These are phyloP conservation scores for Manis javanica DNA, from an alignment of 2,797 vertebrate genomes.

Conservation along the genomic window DNA sequence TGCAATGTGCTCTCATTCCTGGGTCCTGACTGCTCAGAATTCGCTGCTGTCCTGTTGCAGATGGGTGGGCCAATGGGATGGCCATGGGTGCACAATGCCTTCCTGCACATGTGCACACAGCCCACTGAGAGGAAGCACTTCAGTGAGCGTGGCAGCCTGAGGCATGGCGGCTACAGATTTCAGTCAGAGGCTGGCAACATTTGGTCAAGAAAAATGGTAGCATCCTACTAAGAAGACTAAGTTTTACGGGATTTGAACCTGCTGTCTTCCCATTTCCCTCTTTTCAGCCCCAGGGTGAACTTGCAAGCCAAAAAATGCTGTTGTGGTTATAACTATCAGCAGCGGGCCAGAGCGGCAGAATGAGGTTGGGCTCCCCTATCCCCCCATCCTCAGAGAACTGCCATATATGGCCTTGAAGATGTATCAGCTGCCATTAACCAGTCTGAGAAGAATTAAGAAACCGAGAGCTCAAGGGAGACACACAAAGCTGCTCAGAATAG, in stretches of 20 bases:
- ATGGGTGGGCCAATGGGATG: neutral
- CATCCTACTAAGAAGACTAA: neutral
- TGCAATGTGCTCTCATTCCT: neutral
- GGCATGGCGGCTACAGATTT: neutral
- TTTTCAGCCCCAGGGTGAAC: neutral
- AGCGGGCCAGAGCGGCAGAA: neutral
- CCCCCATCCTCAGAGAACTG: neutral
- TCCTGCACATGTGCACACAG: neutral
- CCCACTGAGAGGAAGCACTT: neutral
- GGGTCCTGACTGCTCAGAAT: neutral
- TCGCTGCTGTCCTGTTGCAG: conserved; percentile 6
- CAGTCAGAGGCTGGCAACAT: neutral
- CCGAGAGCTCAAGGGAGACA: too few relatives aligned
- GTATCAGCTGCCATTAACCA: neutral
- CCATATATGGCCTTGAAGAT: neutral
- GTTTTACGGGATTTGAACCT: neutral
- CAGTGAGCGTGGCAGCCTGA: neutral
- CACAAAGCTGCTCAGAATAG: neutral
- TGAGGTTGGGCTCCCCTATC: neutral
- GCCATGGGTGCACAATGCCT: neutral
- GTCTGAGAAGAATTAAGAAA: neutral
- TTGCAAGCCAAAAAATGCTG: neutral
- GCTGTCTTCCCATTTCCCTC: neutral
- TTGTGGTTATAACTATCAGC: neutral
- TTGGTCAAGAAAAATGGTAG: neutral